Conservation (phyloP, 64 coral and sea anemone species). For the Dendrophyllia cribrosa region DNA sequence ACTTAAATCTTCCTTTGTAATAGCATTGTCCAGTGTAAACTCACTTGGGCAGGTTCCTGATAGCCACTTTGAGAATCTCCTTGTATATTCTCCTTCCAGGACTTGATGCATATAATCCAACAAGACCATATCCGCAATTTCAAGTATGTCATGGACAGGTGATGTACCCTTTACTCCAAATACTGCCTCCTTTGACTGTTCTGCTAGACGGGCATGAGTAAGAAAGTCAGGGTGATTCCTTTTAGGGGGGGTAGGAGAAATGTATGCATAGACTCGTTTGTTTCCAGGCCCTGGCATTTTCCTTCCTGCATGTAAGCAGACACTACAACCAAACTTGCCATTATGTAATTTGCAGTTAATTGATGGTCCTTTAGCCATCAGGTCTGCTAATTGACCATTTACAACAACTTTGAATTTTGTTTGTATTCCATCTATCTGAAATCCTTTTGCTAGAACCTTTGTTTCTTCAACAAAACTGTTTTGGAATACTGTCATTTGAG, state of each 20-base stretch:
- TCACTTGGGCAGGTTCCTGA: conserved; percentile 2
- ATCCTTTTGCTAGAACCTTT: background rate
- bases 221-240: conserved; percentile 58
- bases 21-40: no score
- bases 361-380: conserved; percentile 76
- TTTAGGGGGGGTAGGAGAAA: conserved; percentile 38
- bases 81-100: conserved; percentile 85
- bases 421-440: conserved; percentile 60
- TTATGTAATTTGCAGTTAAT: conserved; percentile 61
- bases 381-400: conserved; percentile 68
- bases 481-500: conserved; percentile 72
- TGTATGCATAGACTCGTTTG: no score
- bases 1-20: conserved; percentile 29
- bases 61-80: conserved; percentile 81
- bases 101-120: conserved; percentile 90
- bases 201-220: conserved; percentile 60
- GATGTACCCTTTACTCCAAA: conserved; percentile 67
- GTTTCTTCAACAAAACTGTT: conserved; percentile 58
- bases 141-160: conserved; percentile 50
- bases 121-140: conserved; percentile 73
- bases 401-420: no score
- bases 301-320: conserved; percentile 71
- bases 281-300: no score
- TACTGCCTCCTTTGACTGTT: background rate
- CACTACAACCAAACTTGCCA: conserved; percentile 67